Evolutionary conservation across 1,140 invertebrate genomes (phyloP).

Genomic region (Oppia nitens): DNA sequence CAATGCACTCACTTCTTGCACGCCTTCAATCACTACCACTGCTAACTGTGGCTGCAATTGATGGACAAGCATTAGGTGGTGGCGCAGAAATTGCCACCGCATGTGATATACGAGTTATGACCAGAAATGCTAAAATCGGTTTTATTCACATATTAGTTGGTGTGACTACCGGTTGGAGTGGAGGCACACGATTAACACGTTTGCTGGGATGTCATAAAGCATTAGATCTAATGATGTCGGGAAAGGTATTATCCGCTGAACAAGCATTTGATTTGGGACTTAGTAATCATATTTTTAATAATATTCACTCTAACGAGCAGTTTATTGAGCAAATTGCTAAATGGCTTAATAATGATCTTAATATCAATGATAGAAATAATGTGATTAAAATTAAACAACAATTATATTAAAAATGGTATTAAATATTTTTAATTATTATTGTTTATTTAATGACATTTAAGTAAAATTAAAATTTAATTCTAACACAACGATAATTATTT

Average conservation of each 20-base stretch:
- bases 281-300: slow-evolving; percentile 25
- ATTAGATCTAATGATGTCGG: slow-evolving; percentile 32
- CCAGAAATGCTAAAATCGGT: slow-evolving; percentile 28
- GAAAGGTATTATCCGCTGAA: slow-evolving; percentile 26
- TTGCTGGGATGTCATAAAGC: slow-evolving; percentile 32
- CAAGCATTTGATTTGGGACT: slow-evolving; percentile 31
- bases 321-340: not conserved
- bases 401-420: no score
- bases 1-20: slow-evolving; percentile 6
- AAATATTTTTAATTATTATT: no score
- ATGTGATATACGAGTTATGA: slow-evolving; percentile 39
- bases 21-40: slow-evolving; percentile 9
- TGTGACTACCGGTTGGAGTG: slow-evolving; percentile 40
- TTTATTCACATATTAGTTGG: slow-evolving; percentile 43
- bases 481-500: no score
- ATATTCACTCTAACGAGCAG: not conserved
- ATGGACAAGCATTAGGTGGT: slow-evolving; percentile 41
- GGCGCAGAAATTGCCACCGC: slow-evolving; percentile 39
- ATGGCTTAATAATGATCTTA: no score
- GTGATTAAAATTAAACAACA: no score
- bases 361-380: no score
- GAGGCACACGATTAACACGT: slow-evolving; percentile 31
- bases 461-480: no score
- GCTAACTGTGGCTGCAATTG: slow-evolving; percentile 34
- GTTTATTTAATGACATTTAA: no score